Base-by-base conservation (phyloP, 2,888 invertebrate species). In the Gryllus longicercus region DNA sequence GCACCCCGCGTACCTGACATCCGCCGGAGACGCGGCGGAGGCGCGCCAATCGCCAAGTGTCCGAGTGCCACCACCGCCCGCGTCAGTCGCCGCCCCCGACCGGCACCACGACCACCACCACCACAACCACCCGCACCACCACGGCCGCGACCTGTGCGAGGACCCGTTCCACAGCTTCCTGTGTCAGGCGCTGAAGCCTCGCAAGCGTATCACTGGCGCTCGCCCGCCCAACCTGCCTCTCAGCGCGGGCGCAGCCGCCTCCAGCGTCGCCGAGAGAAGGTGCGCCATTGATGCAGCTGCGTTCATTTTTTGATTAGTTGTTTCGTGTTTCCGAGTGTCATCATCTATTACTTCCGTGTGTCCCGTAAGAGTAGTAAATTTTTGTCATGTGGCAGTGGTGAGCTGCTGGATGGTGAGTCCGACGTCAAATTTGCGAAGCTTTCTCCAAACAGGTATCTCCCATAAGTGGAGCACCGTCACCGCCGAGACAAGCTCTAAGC, bases 111-210 rank as follows among this genome's bases (percentile, higher is more conserved):
- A 78, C 81, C 82, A 23, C 79, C 80, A 21, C 78, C 81, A 51
- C 63, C 79, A 82, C 76, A 21, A 25, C 75, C 81, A 81, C 79
- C 83, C 51, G 80, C 82, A 21, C 83, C 84, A 51, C 83, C 83
- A 78, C 49, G 63, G 63, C 1, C 76, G 76, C 12, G 79, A 82
- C 74, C 78, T 81, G 14, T 82, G 82, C 77, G 77, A 79, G 23
- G 80, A 82, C 78, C 79, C 82, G 1, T 82, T 82, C 76, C 82
- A 82, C 77, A 82, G 81, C 49, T 82, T 81, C 76, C 74, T 82
- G 16, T 82, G 82, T 23, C 75, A 63, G 10, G 75, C 78, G 18
- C 25, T 75, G 18, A 23, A 78, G 21, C 79, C 82, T 0, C 14
- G 77, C n/a, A 25, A n/a, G 25, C 77, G 77, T 8, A 49, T 77